Percentiles rank a stretch among this genome's conserved stretches.
phyloP scores from a whole-genome alignment of 1,140 invertebrate species.

The Tetramorium alpestre region DNA sequence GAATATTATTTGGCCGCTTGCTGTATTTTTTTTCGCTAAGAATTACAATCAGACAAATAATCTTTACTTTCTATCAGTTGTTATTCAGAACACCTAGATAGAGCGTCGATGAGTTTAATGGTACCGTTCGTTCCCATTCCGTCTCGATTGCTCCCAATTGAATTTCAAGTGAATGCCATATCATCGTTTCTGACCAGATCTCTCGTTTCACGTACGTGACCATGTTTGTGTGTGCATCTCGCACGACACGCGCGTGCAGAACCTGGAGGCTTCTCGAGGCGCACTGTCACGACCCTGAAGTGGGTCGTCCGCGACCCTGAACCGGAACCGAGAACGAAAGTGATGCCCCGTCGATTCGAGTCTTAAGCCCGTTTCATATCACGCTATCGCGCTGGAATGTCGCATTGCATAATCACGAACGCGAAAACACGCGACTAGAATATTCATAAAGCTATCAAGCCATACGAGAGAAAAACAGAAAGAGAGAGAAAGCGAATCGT shows the following conservation, averaged over 20 bases:
- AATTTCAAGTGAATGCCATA: conserved; percentile 55
- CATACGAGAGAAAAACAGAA: conserved; percentile 21
- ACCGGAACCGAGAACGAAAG: conserved; percentile 74
- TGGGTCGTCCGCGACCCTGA: conserved; percentile 67
- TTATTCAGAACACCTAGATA: not conserved
- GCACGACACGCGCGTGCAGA: not conserved
- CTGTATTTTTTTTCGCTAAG: not conserved
- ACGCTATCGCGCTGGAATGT: conserved; percentile 9
- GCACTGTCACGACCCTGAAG: conserved; percentile 63
- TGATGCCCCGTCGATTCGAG: conserved; percentile 58
- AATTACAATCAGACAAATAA: not conserved
- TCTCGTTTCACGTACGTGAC: not conserved
- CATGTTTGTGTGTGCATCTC: not conserved
- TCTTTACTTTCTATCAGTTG: conserved; percentile 31
- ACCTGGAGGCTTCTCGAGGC: not conserved
- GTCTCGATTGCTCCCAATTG: conserved; percentile 56
- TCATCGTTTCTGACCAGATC: conserved; percentile 33
- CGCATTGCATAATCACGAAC: conserved; percentile 63
- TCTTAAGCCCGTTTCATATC: conserved; percentile 54
- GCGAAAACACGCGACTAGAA: conserved; percentile 65
- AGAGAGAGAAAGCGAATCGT: not conserved
- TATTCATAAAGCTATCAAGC: conserved; percentile 64
- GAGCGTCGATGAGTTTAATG: not conserved
- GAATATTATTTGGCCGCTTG: not conserved
- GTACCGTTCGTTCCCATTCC: conserved; percentile 49